These are phyloP conservation scores for Rhinogobius similis DNA, from an alignment of 2,113 vertebrate species.

Conservation along the genomic window DNA sequence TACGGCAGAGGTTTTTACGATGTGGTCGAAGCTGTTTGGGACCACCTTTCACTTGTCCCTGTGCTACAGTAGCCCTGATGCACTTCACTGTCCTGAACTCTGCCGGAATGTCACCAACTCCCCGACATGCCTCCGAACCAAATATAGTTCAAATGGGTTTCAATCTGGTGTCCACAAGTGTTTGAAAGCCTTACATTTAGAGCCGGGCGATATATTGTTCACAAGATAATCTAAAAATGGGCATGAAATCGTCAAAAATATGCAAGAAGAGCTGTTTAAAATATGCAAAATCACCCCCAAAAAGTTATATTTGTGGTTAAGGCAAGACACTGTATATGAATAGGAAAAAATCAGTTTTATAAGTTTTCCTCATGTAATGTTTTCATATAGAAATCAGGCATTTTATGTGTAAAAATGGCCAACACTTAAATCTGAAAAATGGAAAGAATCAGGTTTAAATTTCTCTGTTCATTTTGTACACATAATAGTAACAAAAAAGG, in stretches of 20 bases:
- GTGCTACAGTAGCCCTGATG: conserved; percentile 50
- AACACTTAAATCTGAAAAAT: no score
- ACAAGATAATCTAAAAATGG: not conserved
- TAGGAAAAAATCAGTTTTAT: no score
- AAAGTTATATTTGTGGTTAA: no score
- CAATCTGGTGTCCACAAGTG: not conserved
- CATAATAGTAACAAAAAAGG: no score
- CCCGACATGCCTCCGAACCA: conserved; percentile 4
- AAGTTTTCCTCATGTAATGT: no score
- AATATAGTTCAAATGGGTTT: not conserved
- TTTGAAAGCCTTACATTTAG: not conserved
- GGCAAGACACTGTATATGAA: no score
- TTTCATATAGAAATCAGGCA: no score
- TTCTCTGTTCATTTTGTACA: no score
- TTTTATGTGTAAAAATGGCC: no score
- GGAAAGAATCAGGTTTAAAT: no score
- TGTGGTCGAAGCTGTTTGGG: conserved; percentile 77
- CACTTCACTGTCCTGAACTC: conserved; percentile 25
- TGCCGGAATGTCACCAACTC: conserved; percentile 6
- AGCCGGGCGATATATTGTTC: not conserved
- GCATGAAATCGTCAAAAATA: not conserved
- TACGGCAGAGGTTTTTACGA: conserved; percentile 80
- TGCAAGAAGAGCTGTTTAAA: not conserved
- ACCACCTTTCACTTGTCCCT: conserved; percentile 71
- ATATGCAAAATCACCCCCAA: not conserved